phyloP scores from a whole-genome alignment of 2,888 invertebrate genomes.

The Cosmorhoe ocellata region DNA sequence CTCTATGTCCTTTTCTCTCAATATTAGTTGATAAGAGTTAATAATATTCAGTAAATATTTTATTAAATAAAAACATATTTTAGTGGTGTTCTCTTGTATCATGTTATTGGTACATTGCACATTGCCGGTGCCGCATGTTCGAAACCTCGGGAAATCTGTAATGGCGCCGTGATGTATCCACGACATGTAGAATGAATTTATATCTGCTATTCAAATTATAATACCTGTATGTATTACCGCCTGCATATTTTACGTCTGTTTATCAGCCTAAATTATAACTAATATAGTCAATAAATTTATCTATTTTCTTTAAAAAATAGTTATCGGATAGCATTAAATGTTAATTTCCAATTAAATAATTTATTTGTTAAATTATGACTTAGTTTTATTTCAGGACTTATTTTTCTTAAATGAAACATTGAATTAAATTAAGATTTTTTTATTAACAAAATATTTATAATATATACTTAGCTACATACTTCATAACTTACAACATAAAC shows the following conservation, averaged over 20 bases:
- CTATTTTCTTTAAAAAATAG: conserved; percentile 74
- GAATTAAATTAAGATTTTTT: conserved; percentile 2
- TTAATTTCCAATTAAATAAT: conserved; percentile 78
- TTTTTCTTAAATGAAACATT: conserved; percentile 1
- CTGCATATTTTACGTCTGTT: conserved; percentile 65
- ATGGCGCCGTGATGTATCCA: conserved; percentile 20
- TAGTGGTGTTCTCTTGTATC: conserved; percentile 53
- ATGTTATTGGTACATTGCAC: conserved; percentile 27
- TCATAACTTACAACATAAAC: not conserved
- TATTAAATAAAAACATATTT: conserved; percentile 47
- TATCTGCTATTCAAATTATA: conserved; percentile 52
- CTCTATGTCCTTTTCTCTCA: conserved; percentile 77
- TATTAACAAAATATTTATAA: conserved; percentile 25
- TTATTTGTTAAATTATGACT: conserved; percentile 73
- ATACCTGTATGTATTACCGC: conserved; percentile 66
- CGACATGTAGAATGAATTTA: conserved; percentile 56
- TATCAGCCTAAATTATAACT: conserved; percentile 66
- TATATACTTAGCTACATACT: not conserved
- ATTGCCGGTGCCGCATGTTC: not conserved
- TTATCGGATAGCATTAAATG: conserved; percentile 64
- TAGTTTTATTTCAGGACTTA: conserved; percentile 48
- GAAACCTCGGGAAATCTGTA: not conserved
- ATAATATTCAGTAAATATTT: conserved; percentile 45
- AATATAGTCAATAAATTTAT: conserved; percentile 54
- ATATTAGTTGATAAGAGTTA: conserved; percentile 70